phyloP scores from a whole-genome alignment of 2,888 invertebrate species.

The Philereme vetulata region DNA sequence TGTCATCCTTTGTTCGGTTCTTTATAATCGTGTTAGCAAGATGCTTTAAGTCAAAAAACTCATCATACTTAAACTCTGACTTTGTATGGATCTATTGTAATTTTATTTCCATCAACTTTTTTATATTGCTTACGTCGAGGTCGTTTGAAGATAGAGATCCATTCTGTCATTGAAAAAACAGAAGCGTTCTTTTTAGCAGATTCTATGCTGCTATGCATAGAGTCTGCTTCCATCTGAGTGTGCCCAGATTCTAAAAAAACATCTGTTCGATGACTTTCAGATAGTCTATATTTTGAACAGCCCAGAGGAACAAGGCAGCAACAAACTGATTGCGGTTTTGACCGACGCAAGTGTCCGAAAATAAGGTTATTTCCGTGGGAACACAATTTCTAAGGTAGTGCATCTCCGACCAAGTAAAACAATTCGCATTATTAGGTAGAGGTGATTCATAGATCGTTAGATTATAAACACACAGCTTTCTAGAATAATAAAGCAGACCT shows the following conservation, averaged over 20 bases:
- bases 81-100: too few relatives aligned
- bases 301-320: slow-evolving; percentile 1
- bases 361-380: slow-evolving; percentile 16
- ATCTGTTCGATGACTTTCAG: too few relatives aligned
- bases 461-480: too few relatives aligned
- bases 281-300: slow-evolving; percentile 4
- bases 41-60: slow-evolving; percentile 6
- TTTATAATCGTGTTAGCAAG: slow-evolving; percentile 4
- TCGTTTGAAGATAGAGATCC: too few relatives aligned
- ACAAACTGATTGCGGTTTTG: slow-evolving; percentile 23
- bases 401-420: too few relatives aligned
- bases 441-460: too few relatives aligned
- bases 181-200: slow-evolving; percentile 1
- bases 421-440: too few relatives aligned
- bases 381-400: not conserved
- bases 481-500: too few relatives aligned
- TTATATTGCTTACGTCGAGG: too few relatives aligned
- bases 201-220: slow-evolving; percentile 15
- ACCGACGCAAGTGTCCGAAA: slow-evolving; percentile 27
- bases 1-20: slow-evolving; percentile 5
- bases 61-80: not conserved
- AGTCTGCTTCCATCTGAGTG: slow-evolving; percentile 16
- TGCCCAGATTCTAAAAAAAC: slow-evolving; percentile 14
- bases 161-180: too few relatives aligned
- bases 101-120: too few relatives aligned